Conservation (phyloP, 1,140 invertebrate species). For the Danaus plexippus region DNA sequence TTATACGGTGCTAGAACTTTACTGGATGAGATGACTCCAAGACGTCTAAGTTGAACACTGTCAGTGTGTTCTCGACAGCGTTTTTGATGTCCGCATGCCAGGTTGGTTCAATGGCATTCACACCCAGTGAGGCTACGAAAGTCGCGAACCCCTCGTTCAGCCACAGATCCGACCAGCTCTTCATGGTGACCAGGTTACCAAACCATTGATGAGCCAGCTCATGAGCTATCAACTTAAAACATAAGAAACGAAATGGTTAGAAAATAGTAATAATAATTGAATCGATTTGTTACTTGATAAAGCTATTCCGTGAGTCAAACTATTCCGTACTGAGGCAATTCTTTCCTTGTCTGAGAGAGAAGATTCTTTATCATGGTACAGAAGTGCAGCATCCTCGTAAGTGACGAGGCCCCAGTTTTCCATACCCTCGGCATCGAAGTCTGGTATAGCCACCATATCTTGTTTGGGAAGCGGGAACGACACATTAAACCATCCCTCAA, state of each 20-base stretch:
- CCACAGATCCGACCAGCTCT: conserved; percentile 90
- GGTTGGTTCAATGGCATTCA: conserved; percentile 73
- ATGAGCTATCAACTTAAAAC: conserved; percentile 73
- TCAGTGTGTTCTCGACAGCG: no score
- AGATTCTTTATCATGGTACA: conserved; percentile 79
- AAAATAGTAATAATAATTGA: no score
- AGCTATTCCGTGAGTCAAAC: no score
- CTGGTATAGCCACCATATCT: conserved; percentile 81
- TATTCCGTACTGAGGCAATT: conserved; percentile 72
- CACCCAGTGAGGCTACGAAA: conserved; percentile 76
- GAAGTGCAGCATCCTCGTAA: conserved; percentile 76
- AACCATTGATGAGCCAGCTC: conserved; percentile 90
- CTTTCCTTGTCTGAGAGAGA: conserved; percentile 75
- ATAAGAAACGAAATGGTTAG: no score
- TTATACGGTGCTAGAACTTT: no score
- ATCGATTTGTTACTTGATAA: no score
- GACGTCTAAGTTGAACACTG: no score
- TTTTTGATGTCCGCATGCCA: no score
- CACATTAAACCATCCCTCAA: conserved; percentile 69
- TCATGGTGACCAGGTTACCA: conserved; percentile 85
- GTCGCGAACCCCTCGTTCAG: conserved; percentile 91
- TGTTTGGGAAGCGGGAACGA: conserved; percentile 71
- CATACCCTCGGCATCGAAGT: conserved; percentile 85
- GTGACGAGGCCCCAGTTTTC: conserved; percentile 82
- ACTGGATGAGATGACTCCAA: no score